Percentiles rank a stretch among this genome's conserved stretches.
phyloP scores from a whole-genome alignment of 2,888 invertebrate species.

The Sinopyrophorus schimmeli region DNA sequence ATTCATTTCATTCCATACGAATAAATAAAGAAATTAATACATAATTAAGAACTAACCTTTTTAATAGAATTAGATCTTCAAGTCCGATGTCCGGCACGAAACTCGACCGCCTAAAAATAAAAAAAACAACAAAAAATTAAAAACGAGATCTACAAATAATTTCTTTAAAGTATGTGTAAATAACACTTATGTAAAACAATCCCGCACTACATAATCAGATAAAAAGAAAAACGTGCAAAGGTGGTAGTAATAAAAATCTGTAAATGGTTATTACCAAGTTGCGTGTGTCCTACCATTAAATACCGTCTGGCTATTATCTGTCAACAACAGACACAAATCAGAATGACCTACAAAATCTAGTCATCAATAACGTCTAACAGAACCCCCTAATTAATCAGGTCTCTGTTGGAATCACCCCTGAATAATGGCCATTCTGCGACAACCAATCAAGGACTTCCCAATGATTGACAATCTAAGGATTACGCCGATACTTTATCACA shows the following conservation, averaged over 20 bases:
- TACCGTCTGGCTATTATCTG: slow-evolving; percentile 42
- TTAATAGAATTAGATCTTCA: too few species aligned
- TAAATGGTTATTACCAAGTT: slow-evolving; percentile 34
- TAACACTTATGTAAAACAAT: too few species aligned
- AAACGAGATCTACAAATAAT: too few species aligned
- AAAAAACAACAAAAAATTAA: too few species aligned
- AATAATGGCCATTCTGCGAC: slow-evolving; percentile 37
- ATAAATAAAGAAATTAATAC: too few species aligned
- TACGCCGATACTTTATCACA: slow-evolving; percentile 27
- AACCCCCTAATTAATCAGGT: slow-evolving; percentile 46
- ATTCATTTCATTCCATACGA: too few species aligned
- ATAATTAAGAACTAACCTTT: too few species aligned
- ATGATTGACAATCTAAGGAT: slow-evolving; percentile 29
- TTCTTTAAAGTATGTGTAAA: too few species aligned
- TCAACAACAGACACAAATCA: slow-evolving; percentile 50
- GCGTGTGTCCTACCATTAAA: slow-evolving; percentile 31
- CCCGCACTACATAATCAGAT: slow-evolving; percentile 11
- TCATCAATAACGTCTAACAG: slow-evolving; percentile 47
- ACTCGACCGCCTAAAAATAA: too few species aligned
- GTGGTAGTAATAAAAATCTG: slow-evolving; percentile 40
- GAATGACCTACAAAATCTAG: slow-evolving; percentile 49
- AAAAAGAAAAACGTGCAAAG: slow-evolving; percentile 31
- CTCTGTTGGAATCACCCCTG: slow-evolving; percentile 36
- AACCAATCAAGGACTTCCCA: slow-evolving; percentile 26
- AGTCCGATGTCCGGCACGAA: too few species aligned